A percentile compares a stretch with the other conserved stretches of the same genome.
Evolutionary conservation across 2,797 vertebrate species (phyloP).

Genomic region (Anas bahamensis): DNA sequence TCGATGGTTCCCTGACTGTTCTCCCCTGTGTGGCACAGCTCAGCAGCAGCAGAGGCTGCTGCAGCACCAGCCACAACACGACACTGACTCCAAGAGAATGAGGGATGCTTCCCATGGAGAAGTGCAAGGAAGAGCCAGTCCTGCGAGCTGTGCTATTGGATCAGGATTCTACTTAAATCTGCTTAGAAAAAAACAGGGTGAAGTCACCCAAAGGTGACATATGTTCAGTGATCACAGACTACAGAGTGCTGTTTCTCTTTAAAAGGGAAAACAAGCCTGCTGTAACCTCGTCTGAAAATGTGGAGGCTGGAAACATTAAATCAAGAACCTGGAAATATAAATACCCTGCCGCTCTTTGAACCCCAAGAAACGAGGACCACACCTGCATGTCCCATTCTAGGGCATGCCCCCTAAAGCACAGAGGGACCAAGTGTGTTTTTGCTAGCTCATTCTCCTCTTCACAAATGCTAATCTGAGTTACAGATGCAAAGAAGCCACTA

Average conservation of each 20-base stretch:
- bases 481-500: neutral
- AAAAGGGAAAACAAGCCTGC: too few relatives aligned
- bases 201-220: too few relatives aligned
- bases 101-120: neutral
- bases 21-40: fast-evolving
- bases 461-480: neutral
- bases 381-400: neutral
- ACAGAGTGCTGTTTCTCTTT: too few relatives aligned
- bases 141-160: neutral
- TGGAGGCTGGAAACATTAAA: neutral
- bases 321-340: neutral
- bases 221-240: too few relatives aligned
- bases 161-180: neutral
- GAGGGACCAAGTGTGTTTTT: fast-evolving
- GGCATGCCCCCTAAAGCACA: neutral
- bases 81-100: neutral
- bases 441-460: neutral
- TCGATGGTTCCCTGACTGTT: neutral
- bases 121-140: neutral
- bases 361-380: fast-evolving
- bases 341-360: neutral
- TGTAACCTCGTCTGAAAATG: too few relatives aligned
- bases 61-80: too few relatives aligned
- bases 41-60: neutral
- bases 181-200: too few relatives aligned